Evolutionary conservation across 2,113 vertebrate genomes (phyloP), one percentile per base, ranked within the genome.

Genomic region (Scomber colias): DNA sequence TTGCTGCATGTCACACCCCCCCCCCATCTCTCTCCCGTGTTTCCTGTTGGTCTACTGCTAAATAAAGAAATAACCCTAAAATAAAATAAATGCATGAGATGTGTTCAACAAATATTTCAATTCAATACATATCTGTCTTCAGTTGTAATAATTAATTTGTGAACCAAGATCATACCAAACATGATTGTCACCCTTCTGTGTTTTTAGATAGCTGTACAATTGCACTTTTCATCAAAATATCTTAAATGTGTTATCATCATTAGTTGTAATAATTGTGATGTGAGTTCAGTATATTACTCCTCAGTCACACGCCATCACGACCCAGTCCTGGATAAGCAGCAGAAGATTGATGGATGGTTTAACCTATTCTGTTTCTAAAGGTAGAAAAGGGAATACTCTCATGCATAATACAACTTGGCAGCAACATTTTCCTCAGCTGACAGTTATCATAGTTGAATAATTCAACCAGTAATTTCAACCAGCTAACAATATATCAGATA

Each of bases 401-500:
- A 11, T 64, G 19, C 19, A 57, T 31, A 44, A 14, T 31, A n/a
- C 14, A 65, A 11, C 49, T 67, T 57, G n/a, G 30, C 64, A 51
- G 21, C 60, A 45, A 9, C 16, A 11, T 14, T 53, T 81, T 44
- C 9, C 62, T 46, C 7, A 4, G 10, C 27, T 63, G 40, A 72
- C 40, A 40, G 19, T 70, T 45, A 59, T 56, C 11, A 5, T 11
- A 2, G 60, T 66, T 11, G 65, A 55, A 75, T 59, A 60, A 57
- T 65, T 57, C 30, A 65, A 61, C 14, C 24, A 46, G 45, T 19
- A 14, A 10, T 9, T 7, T 9, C 2, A 40, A 40, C 9, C 35
- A 9, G 35, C 35, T 40, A 40, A 40, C 35, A 40, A 40, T 40
- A 40, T 40, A 40, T 40, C 35, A 40, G 35, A 7, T 7, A 7